phyloP scores from a whole-genome alignment of 2,113 vertebrate genomes.

The Osmerus eperlanus region DNA sequence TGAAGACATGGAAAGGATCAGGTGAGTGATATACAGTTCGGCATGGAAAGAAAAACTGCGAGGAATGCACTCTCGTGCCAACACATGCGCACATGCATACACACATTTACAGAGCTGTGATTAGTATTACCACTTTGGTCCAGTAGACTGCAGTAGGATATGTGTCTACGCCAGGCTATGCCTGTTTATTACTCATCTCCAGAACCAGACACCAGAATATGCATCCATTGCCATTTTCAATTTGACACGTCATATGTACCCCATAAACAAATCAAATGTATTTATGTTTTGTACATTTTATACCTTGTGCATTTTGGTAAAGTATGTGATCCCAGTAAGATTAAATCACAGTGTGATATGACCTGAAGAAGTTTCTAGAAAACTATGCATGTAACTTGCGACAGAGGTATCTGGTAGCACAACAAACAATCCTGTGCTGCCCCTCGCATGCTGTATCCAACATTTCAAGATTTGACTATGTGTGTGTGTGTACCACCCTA shows the following conservation, averaged over 20 bases:
- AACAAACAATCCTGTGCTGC: neutral
- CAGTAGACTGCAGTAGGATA: constrained; percentile 20
- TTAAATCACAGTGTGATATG: neutral
- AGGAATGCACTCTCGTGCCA: neutral
- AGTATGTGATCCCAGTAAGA: neutral
- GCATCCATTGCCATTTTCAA: too few relatives aligned
- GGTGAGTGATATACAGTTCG: constrained; percentile 58
- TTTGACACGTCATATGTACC: too few relatives aligned
- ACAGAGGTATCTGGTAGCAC: neutral
- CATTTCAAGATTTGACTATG: neutral
- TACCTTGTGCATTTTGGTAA: neutral
- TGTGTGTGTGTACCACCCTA: constrained; percentile 2
- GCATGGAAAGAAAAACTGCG: neutral
- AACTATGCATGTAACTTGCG: neutral
- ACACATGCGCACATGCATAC: neutral
- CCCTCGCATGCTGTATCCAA: neutral
- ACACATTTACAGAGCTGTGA: neutral
- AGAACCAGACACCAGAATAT: too few relatives aligned
- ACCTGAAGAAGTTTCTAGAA: neutral
- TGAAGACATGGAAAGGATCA: constrained; percentile 52
- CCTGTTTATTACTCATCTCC: constrained; percentile 1
- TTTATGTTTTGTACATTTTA: too few relatives aligned
- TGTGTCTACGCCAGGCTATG: neutral
- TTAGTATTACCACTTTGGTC: neutral
- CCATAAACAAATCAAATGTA: too few relatives aligned